Evolutionary conservation across 2,113 vertebrate species (phyloP), one percentile per base, ranked within the genome.

Genomic region (Mustelus asterias): DNA sequence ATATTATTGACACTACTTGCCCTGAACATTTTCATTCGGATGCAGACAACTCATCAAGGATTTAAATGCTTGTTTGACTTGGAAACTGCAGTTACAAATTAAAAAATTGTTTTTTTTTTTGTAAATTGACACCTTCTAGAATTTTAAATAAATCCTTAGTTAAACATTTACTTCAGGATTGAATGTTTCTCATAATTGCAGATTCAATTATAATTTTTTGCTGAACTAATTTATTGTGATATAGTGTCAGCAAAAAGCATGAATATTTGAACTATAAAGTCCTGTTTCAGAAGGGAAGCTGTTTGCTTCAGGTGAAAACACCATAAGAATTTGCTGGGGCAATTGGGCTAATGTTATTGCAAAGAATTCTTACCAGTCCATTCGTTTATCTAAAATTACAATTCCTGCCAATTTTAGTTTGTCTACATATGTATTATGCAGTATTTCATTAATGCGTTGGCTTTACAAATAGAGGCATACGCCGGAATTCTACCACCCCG

Each of bases 1-100:
- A 97, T 98, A 97, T 96, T 97, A 97, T 98, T 97, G 98, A 98
- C 97, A 97, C 96, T 0, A 96, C 96, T 96, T 96, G 96, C 97
- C 97, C 97, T 97, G 96, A 70, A 94, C 60, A 94, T 95, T 96
- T 97, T 96, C 97, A 97, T 97, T 97, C 97, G 96, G 97, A 96
- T 96, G 96, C 96, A 97, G 97, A 97, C 97, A 96, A 96, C 96
- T 97, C 97, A 97, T 98, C 97, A 97, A 96, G 97, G 96, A 96
- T 96, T 97, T 97, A 97, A 97, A 97, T 97, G 96, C 97, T 97
- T 89, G 96, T 97, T 97, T 96, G 96, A 97, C 96, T 97, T 97
- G 97, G 96, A 96, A 95, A 96, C 89, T 95, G 67, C 67, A 54
- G 3, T 95, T 70, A 3, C 69, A 72, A 95, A 95, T 95, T 70